These are phyloP conservation scores for Pyrgilauda ruficollis DNA, from an alignment of 2,113 vertebrate species.

Conservation along the genomic window DNA sequence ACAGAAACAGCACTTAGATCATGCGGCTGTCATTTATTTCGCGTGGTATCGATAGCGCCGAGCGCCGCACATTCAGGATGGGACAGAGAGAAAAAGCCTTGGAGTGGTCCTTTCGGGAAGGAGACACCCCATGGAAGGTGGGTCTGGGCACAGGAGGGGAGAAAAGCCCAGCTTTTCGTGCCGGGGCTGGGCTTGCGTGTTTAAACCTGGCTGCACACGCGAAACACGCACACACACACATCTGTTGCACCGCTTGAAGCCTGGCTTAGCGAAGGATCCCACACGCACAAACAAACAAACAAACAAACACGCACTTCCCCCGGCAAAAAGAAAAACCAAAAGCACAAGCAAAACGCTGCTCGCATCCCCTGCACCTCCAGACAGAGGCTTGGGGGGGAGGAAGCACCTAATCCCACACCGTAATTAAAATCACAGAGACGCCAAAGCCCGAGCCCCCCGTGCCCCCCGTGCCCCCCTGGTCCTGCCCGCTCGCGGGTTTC, in stretches of 20 bases:
- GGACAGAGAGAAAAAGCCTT: background rate
- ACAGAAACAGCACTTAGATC: background rate
- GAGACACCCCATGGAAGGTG: background rate
- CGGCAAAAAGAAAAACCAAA: background rate
- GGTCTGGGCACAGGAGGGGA: background rate
- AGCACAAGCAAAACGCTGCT: background rate
- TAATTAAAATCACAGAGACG: background rate
- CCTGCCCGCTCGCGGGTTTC: background rate
- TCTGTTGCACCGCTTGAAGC: constrained; percentile 60
- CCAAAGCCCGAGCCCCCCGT: background rate
- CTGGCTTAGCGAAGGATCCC: background rate
- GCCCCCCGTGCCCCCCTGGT: background rate
- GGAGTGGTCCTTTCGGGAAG: background rate
- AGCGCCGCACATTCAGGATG: background rate
- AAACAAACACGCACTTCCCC: background rate
- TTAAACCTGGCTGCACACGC: background rate
- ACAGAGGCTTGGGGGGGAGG: background rate
- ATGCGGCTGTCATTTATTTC: background rate
- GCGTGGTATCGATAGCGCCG: background rate
- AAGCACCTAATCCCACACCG: constrained; percentile 21
- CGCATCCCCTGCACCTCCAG: background rate
- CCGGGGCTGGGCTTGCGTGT: background rate
- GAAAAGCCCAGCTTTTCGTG: background rate
- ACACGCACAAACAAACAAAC: background rate
- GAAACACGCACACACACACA: background rate